These are phyloP conservation scores for Eidolon helvum DNA, from an alignment of 2,113 vertebrate species.

Conservation along the genomic window DNA sequence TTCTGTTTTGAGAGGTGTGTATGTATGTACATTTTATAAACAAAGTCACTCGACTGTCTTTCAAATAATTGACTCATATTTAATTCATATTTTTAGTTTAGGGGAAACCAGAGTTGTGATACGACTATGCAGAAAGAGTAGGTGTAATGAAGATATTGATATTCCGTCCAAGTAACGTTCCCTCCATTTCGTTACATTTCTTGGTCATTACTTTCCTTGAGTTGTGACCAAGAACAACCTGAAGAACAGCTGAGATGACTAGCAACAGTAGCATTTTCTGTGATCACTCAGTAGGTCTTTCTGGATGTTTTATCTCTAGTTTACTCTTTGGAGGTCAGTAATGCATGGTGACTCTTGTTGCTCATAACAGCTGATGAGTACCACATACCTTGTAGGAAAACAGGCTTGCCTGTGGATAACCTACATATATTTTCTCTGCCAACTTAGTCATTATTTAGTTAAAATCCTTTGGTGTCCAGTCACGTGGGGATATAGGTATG, in stretches of 20 bases:
- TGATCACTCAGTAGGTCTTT: neutral
- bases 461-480: neutral
- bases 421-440: neutral
- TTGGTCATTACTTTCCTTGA: neutral
- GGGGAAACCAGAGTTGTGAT: neutral
- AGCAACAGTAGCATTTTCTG: neutral
- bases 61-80: neutral
- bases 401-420: neutral
- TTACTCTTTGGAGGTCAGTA: neutral
- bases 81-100: neutral
- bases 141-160: neutral
- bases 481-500: neutral
- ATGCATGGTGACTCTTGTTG: neutral
- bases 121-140: neutral
- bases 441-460: constrained; percentile 22
- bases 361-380: neutral
- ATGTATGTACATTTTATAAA: neutral
- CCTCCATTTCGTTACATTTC: neutral
- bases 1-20: neutral
- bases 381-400: neutral
- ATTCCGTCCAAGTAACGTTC: neutral
- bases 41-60: neutral
- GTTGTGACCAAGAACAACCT: neutral
- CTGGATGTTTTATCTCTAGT: neutral
- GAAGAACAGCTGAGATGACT: neutral